Evolutionary conservation across 2,888 invertebrate species (phyloP), one percentile per base, ranked within the genome.

Genomic region (Pharmacophagus antenor): DNA sequence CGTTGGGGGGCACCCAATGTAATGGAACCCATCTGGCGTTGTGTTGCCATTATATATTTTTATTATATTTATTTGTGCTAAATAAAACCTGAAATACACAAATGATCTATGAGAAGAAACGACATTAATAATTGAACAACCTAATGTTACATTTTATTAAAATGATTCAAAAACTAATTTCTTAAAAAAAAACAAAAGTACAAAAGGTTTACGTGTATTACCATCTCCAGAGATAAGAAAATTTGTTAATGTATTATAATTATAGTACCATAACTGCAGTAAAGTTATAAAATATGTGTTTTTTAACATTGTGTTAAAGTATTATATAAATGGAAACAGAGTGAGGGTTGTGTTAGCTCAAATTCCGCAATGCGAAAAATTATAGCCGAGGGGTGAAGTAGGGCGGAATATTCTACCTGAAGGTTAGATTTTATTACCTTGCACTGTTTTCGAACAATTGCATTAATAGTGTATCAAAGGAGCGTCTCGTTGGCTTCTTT

Each of bases 321-420:
- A 54, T 41, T 47, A 48, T 52, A 65, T 62, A 67, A 67, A 70
- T 68, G 67, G 67, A 67, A 71, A 68, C 64, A 65, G 62, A 64
- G 65, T 66, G 70, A 65, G 66, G 67, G 68, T 67, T 64, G 67
- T 66, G 69, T 69, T 68, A 66, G 69, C 61, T 70, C 67, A 68
- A 84, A 85, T 85, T 85, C 88, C 84, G 87, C 88, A 88, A 82
- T 88, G 88, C 88, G 87, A 88, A 87, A 88, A 88, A 88, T 86
- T 85, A 88, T 84, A 71, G 78, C 77, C 75, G 79, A 74, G 80
- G 77, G 82, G 78, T 77, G 79, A 82, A 84, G 78, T 84, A 79
- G 80, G 77, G 77, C 73, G 80, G 79, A 82, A 79, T 85, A 83
- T 83, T 85, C 79, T 73, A 86, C 87, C 84, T 87, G 85, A 85